Conservation (phyloP, 1,140 invertebrate species). For the Drosophila micromelanica region DNA sequence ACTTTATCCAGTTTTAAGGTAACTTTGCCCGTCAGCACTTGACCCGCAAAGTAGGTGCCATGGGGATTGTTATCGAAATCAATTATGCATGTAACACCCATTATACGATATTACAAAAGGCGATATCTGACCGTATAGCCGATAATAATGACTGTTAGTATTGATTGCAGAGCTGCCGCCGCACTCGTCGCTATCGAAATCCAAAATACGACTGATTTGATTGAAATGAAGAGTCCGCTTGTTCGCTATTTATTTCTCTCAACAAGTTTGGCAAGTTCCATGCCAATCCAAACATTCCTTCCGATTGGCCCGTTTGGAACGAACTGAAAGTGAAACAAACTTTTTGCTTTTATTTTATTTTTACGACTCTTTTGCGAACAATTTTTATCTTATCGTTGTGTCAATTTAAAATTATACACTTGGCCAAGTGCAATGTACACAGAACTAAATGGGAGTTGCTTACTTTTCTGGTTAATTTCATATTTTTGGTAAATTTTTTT, state of each 20-base stretch:
- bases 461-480: background rate
- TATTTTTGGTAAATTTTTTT: too few species aligned
- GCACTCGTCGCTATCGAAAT: constrained; percentile 36
- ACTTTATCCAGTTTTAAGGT: constrained; percentile 84
- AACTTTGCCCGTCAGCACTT: constrained; percentile 85
- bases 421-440: constrained; percentile 32
- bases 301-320: constrained; percentile 43
- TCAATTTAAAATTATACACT: constrained; percentile 39
- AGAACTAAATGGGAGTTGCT: background rate
- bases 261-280: constrained; percentile 20
- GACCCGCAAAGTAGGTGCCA: constrained; percentile 85
- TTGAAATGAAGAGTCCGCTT: constrained; percentile 36
- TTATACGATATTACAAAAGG: constrained; percentile 33
- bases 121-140: background rate
- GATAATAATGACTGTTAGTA: constrained; percentile 7
- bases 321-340: constrained; percentile 66
- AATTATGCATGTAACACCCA: constrained; percentile 74
- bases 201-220: constrained; percentile 63
- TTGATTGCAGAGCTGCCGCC: constrained; percentile 5
- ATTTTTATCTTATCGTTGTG: constrained; percentile 68
- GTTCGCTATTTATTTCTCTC: constrained; percentile 32
- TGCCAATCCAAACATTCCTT: constrained; percentile 31
- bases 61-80: constrained; percentile 85
- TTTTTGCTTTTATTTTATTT: constrained; percentile 16
- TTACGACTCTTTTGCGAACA: constrained; percentile 4